phyloP scores from a whole-genome alignment of 2,113 vertebrate species.

The Grammomys dolichurus region DNA sequence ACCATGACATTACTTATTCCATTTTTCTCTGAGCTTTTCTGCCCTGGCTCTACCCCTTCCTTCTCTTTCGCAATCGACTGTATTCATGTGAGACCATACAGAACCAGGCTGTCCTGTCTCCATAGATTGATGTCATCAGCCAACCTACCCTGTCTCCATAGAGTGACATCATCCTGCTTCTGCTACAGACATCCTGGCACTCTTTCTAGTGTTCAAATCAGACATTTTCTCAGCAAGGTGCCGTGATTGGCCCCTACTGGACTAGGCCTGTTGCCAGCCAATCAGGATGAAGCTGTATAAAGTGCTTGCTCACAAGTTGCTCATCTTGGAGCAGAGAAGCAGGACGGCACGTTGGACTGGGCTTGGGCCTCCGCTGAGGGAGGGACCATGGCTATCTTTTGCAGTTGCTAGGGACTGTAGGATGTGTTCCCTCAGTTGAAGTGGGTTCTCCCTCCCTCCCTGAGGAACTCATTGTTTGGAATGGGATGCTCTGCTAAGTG shows the following conservation, averaged over 20 bases:
- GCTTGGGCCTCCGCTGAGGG: neutral
- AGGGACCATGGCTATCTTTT: neutral
- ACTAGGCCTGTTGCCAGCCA: neutral
- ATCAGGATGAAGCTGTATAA: neutral
- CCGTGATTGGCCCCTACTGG: neutral
- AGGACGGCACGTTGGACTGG: neutral
- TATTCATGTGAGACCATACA: neutral
- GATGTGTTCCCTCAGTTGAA: neutral
- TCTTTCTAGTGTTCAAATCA: neutral
- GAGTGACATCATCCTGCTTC: neutral
- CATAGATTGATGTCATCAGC: neutral
- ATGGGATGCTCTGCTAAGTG: neutral
- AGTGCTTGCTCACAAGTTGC: neutral
- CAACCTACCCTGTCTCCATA: neutral
- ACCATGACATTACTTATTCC: too few relatives aligned
- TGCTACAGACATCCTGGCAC: neutral
- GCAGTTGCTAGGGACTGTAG: neutral
- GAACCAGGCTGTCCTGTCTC: neutral
- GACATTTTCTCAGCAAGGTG: neutral
- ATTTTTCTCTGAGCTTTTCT: neutral
- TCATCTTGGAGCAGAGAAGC: neutral
- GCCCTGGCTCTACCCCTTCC: too few relatives aligned
- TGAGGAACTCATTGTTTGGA: neutral
- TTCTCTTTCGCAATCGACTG: neutral
- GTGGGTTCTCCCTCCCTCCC: neutral